phyloP scores from a whole-genome alignment of 2,888 invertebrate species.

The Rapana venosa region DNA sequence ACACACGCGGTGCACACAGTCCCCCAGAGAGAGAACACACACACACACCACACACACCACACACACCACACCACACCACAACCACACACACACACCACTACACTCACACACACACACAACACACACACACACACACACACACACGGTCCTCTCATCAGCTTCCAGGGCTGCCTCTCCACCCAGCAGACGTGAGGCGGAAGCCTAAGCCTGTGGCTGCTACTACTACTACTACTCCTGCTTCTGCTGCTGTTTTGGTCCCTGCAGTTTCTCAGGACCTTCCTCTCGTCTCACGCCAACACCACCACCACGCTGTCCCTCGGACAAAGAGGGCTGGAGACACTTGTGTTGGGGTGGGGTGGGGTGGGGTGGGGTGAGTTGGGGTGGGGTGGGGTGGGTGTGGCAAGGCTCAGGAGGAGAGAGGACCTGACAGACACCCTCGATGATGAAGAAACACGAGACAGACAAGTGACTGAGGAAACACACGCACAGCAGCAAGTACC shows the following conservation, averaged over 20 bases:
- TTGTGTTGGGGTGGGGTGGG: neutral
- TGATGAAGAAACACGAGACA: neutral
- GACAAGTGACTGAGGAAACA: neutral
- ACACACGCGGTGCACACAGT: neutral
- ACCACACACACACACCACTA: neutral
- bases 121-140: neutral
- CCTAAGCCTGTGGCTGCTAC: no score
- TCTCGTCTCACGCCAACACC: neutral
- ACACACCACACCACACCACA: neutral
- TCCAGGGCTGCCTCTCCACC: neutral
- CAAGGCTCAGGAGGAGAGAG: neutral
- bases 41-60: no score
- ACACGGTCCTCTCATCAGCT: neutral
- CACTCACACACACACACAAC: no score
- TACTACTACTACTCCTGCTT: no score
- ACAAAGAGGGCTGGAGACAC: neutral
- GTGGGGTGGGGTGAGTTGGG: neutral
- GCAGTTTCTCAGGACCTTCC: neutral
- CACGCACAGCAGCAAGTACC: conserved; percentile 4
- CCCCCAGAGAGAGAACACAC: neutral
- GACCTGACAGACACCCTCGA: neutral
- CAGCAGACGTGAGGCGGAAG: no score
- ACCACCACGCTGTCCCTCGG: neutral
- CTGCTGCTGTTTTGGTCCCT: neutral
- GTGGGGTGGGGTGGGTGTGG: neutral